Conservation (phyloP, 2,888 invertebrate genomes). For the Nomada goodeniana region DNA sequence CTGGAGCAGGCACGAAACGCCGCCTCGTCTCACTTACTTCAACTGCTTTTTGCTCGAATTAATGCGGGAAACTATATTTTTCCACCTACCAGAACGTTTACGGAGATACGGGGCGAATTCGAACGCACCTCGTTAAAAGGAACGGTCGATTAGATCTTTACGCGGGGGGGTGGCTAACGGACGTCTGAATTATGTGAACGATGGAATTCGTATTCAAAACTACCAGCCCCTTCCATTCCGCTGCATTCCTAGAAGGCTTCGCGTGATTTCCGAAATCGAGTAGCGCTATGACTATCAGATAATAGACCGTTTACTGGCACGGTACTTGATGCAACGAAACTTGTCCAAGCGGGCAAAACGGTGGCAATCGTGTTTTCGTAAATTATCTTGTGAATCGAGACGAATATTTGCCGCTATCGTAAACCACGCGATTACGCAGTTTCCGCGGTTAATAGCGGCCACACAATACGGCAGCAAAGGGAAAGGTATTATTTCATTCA, state of each 20-base stretch:
- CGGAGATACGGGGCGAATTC: not conserved
- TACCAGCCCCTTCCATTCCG: not conserved
- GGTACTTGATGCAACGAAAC: no score
- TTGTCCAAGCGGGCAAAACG: not conserved
- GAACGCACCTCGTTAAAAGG: not conserved
- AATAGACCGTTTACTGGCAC: not conserved
- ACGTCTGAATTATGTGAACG: not conserved
- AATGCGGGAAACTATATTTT: constrained; percentile 40
- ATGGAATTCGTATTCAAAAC: not conserved
- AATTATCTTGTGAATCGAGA: not conserved
- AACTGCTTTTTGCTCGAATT: constrained; percentile 30
- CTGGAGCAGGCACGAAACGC: constrained; percentile 43
- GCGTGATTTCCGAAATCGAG: not conserved
- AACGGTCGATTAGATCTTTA: not conserved
- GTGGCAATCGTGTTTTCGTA: not conserved
- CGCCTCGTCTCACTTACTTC: constrained; percentile 23
- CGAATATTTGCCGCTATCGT: not conserved
- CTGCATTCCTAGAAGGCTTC: not conserved
- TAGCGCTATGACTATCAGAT: not conserved
- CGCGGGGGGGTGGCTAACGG: not conserved
- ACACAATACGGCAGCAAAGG: constrained; percentile 1
- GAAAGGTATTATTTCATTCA: constrained; percentile 37
- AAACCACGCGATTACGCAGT: not conserved
- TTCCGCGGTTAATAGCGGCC: not conserved
- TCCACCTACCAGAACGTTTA: not conserved